These are phyloP conservation scores for Acleris emargana DNA, from an alignment of 2,888 invertebrate species.

Conservation along the genomic window DNA sequence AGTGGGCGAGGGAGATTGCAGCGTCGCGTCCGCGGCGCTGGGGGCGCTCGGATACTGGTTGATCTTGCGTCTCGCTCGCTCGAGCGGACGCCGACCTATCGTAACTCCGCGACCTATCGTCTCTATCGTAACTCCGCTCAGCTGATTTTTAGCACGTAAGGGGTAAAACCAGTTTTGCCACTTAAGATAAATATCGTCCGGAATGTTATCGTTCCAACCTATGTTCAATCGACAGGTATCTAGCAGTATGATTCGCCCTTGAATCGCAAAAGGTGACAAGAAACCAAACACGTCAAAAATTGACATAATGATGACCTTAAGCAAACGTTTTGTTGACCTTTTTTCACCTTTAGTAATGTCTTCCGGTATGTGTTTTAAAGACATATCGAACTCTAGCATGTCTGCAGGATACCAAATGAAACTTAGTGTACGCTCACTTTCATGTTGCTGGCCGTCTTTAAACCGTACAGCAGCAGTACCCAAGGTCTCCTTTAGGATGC, in stretches of 20 bases:
- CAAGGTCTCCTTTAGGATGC: conserved; percentile 38
- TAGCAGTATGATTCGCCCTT: conserved; percentile 43
- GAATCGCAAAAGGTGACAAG: conserved; percentile 14
- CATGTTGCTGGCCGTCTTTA: no score
- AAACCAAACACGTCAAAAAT: conserved; percentile 14
- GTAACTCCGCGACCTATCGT: background rate
- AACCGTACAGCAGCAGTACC: no score
- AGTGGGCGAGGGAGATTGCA: conserved; percentile 36
- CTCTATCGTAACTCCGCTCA: background rate
- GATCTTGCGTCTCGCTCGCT: conserved; percentile 1
- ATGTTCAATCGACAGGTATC: conserved; percentile 36
- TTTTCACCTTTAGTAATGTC: conserved; percentile 31
- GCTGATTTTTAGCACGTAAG: conserved; percentile 3
- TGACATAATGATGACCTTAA: conserved; percentile 1
- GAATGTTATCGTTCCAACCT: conserved; percentile 39
- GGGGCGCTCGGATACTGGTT: conserved; percentile 27
- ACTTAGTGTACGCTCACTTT: no score
- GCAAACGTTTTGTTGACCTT: conserved; percentile 1
- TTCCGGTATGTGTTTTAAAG: conserved; percentile 38
- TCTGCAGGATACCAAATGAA: conserved; percentile 36
- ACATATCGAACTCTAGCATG: conserved; percentile 40
- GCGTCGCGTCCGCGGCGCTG: conserved; percentile 39
- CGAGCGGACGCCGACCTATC: background rate
- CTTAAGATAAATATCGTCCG: conserved; percentile 15
- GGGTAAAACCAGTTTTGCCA: conserved; percentile 37